phyloP scores from a whole-genome alignment of 1,140 invertebrate species.

The Trichonephila clavipes region DNA sequence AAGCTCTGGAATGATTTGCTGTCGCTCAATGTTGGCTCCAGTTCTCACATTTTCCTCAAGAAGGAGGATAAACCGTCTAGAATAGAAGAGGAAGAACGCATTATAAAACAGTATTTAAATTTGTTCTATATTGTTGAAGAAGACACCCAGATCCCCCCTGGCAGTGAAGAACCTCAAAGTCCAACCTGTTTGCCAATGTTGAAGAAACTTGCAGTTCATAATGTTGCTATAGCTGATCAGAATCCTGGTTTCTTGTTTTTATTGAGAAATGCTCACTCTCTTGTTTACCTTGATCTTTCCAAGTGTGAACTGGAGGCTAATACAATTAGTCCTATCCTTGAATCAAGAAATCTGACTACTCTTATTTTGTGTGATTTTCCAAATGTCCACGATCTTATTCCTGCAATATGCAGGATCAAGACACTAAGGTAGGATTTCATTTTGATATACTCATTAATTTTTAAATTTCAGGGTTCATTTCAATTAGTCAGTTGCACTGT shows the following conservation, averaged over 20 bases:
- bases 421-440: conserved; percentile 81
- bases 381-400: conserved; percentile 82
- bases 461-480: not conserved
- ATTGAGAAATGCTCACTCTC: conserved; percentile 83
- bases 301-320: conserved; percentile 84
- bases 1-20: not conserved
- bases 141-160: not conserved
- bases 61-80: conserved; percentile 82
- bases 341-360: conserved; percentile 85
- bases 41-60: conserved; percentile 30
- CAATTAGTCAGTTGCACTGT: not conserved
- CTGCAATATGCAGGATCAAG: conserved; percentile 83
- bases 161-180: not conserved
- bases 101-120: conserved; percentile 82
- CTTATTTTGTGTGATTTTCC: conserved; percentile 89
- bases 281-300: conserved; percentile 90
- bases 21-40: conserved; percentile 18
- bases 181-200: conserved; percentile 44
- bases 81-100: conserved; percentile 84
- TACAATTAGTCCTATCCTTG: conserved; percentile 81
- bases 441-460: too few relatives aligned
- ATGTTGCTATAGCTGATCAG: conserved; percentile 70
- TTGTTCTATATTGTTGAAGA: conserved; percentile 27
- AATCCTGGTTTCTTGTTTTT: conserved; percentile 84
- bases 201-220: conserved; percentile 53